Base-by-base conservation (phyloP, 2,113 vertebrate genomes). In the Leucosticte australis region DNA sequence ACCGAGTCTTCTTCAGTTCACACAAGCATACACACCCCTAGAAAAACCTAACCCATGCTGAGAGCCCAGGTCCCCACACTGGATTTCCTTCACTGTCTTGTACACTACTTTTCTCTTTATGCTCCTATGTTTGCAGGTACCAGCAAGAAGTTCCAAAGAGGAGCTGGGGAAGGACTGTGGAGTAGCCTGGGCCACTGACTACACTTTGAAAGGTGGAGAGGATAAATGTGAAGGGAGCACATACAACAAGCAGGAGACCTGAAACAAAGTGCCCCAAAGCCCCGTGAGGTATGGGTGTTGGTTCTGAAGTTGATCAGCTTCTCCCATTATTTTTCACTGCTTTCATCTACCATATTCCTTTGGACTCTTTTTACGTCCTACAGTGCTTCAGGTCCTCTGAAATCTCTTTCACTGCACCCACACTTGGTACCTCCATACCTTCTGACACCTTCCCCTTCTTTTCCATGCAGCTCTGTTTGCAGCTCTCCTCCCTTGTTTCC, bases 1-100 rank as follows among this genome's bases (percentile, higher is more conserved):
- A 27, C 30, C 17, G 21, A 28, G 7, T 31, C 42, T 76, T 55
- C n/a, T 87, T 84, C 53, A 24, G 26, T 56, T 64, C 65, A 30
- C 46, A 64, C 31, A 39, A 65, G 62, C 4, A 6, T 21, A 16
- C 12, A 15, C 2, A 8, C 1, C 3, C 6, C 1, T 3, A 50
- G 18, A 37, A 55, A 71, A 75, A 47, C 9, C 14, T 30, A 7
- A 31, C 21, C 6, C 55, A 28, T 5, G 2, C 18, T 8, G 3
- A 69, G 44, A 73, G 24, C 44, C 11, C 55, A 69, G 18, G 16
- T 82, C 7, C 17, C 31, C 53, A 27, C 35, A 20, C 2, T 44
- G 52, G 7, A 11, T 75, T 49, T 46, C 6, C 9, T 49, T 88
- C 39, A 11, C 26, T 20, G 9, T 10, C 11, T 57, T 53, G 26